Conservation (phyloP, 2,797 vertebrate species). For the Danio jaintianensis region DNA sequence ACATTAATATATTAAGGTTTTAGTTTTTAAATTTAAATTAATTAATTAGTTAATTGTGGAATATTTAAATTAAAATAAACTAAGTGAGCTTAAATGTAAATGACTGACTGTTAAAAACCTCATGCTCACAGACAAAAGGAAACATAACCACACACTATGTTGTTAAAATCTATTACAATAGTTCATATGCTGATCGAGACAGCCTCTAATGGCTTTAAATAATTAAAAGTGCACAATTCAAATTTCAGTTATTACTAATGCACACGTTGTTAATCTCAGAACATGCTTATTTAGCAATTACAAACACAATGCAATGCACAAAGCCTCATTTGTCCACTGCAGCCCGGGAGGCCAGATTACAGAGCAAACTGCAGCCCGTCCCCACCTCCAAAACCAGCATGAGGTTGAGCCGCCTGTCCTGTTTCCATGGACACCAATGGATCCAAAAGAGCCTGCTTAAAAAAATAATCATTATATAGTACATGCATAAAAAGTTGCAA, state of each 20-base stretch:
- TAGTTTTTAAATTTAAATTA: background rate
- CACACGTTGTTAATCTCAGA: constrained; percentile 19
- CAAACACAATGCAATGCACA: constrained; percentile 10
- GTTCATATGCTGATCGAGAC: background rate
- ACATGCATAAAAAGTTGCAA: background rate
- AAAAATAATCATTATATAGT: constrained; percentile 53
- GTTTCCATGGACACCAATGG: constrained; percentile 77
- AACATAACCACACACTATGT: constrained; percentile 7
- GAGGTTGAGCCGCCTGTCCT: constrained; percentile 73
- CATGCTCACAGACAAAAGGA: constrained; percentile 8
- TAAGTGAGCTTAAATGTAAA: constrained; percentile 5
- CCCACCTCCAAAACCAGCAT: constrained; percentile 88
- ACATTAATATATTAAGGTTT: constrained; percentile 21
- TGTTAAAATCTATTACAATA: constrained; percentile 33
- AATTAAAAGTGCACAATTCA: background rate
- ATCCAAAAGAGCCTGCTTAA: constrained; percentile 74
- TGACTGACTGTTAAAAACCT: background rate
- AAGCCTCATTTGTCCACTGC: constrained; percentile 57
- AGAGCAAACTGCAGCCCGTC: constrained; percentile 83
- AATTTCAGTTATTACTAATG: constrained; percentile 11
- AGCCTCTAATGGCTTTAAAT: background rate
- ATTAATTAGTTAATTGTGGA: background rate
- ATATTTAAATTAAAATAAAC: background rate
- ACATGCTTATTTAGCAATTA: constrained; percentile 31
- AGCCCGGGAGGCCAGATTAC: constrained; percentile 80